Conservation (phyloP, 2,797 vertebrate species). For the Euthynnus affinis region DNA sequence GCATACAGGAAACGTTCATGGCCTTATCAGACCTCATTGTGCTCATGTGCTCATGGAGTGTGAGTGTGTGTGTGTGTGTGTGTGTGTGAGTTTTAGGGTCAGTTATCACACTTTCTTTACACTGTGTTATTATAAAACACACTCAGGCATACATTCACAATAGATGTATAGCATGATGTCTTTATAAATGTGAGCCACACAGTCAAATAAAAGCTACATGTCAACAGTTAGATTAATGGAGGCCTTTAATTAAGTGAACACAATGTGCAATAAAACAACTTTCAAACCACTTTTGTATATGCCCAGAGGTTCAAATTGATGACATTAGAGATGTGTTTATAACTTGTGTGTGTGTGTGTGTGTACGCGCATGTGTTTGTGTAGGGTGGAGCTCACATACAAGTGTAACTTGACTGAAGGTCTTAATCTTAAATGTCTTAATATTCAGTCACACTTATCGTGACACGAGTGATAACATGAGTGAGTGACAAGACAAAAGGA, state of each 20-base stretch:
- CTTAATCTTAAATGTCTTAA: slow-evolving; percentile 3
- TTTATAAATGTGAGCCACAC: neutral
- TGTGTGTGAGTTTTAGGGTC: neutral
- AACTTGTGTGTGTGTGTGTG: neutral
- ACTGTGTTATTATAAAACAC: neutral
- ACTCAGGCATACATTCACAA: neutral
- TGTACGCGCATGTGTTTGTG: slow-evolving; percentile 10
- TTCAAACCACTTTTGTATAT: neutral
- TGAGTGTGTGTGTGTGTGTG: slow-evolving; percentile 11
- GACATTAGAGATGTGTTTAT: neutral
- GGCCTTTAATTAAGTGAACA: neutral
- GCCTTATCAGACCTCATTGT: neutral
- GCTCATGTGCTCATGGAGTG: slow-evolving; percentile 2
- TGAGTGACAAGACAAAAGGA: no score
- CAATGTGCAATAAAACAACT: neutral
- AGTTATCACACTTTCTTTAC: neutral
- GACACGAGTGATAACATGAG: no score
- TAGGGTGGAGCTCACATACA: slow-evolving; percentile 13
- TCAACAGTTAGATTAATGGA: neutral
- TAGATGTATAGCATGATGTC: neutral
- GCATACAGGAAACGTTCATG: slow-evolving; percentile 14
- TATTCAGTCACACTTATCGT: no score
- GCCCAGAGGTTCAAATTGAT: neutral
- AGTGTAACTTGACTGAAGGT: neutral
- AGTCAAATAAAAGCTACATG: neutral